These are phyloP conservation scores for Pterois miles DNA, from an alignment of 2,797 vertebrate species.

Conservation along the genomic window DNA sequence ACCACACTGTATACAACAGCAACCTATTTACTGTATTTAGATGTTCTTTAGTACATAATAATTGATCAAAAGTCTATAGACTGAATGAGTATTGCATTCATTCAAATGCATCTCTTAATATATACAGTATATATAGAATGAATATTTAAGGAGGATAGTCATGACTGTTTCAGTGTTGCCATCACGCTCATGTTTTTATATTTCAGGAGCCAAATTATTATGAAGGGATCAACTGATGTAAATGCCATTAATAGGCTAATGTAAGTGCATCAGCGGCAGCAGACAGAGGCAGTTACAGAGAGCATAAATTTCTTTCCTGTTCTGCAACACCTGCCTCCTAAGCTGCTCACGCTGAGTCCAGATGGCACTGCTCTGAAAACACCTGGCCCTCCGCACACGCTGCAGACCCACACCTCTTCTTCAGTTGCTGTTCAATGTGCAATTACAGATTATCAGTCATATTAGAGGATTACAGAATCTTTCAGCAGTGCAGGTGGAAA, in stretches of 20 bases:
- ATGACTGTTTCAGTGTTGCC: background rate
- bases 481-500: background rate
- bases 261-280: constrained; percentile 45
- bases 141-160: background rate
- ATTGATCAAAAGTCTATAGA: background rate
- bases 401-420: constrained; percentile 38
- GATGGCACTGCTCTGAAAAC: constrained; percentile 78
- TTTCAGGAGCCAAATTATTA: background rate
- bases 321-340: constrained; percentile 77
- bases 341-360: constrained; percentile 72
- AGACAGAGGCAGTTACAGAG: constrained; percentile 58
- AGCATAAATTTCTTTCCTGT: constrained; percentile 61
- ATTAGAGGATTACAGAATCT: background rate
- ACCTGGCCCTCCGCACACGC: constrained; percentile 73
- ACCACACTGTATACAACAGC: background rate
- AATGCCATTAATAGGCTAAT: background rate
- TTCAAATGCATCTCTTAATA: background rate
- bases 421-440: constrained; percentile 57
- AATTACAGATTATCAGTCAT: constrained; percentile 50
- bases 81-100: background rate
- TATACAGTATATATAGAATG: background rate
- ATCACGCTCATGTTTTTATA: background rate
- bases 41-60: background rate
- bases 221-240: constrained; percentile 20
- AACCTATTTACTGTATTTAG: background rate